Evolutionary conservation across 2,113 vertebrate species (phyloP), one percentile per base, ranked within the genome.

Genomic region (Cebidichthys violaceus): DNA sequence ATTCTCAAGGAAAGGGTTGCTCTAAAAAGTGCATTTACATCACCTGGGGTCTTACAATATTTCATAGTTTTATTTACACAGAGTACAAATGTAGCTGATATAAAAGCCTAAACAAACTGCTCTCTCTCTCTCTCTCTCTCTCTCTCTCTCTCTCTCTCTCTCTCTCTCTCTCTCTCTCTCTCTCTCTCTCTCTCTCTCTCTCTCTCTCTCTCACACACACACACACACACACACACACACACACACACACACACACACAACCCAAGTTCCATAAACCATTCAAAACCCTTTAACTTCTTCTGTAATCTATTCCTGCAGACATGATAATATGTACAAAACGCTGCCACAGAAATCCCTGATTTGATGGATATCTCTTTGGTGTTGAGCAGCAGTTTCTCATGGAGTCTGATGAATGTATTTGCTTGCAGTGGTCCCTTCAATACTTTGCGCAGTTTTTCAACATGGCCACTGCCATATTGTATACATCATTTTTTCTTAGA

Each of bases 301-400:
- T 55, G 17, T 39, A n/a, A 77, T 15, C 20, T 14, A 0, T 60
- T 70, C 17, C 9, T 47, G 69, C 37, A 80, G 20, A 47, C 37
- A 27, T 35, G 15, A 68, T 43, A 55, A 47, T 69, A 84, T 84
- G 79, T 80, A 82, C 55, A 76, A 81, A 79, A 43, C 0, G 0
- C 11, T 73, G 27, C 55, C 15, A 39, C 20, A 54, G n/a, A 74
- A 74, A 62, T 70, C 17, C 57, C 14, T 81, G 52, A 77, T 55
- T 35, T 35, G 39, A 81, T 41, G 47, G 1, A 15, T 39, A 50
- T 57, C 62, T 57, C 59, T 78, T 67, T 55, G 8, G 27, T 52
- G 6, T 24, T 17, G 55, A 75, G 41, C 55, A 66, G 37, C 45
- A 57, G 45, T 55, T 64, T 15, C 79, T 6, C 6, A 52, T 3